phyloP scores from a whole-genome alignment of 2,797 vertebrate genomes.

The Clarias pachynema region DNA sequence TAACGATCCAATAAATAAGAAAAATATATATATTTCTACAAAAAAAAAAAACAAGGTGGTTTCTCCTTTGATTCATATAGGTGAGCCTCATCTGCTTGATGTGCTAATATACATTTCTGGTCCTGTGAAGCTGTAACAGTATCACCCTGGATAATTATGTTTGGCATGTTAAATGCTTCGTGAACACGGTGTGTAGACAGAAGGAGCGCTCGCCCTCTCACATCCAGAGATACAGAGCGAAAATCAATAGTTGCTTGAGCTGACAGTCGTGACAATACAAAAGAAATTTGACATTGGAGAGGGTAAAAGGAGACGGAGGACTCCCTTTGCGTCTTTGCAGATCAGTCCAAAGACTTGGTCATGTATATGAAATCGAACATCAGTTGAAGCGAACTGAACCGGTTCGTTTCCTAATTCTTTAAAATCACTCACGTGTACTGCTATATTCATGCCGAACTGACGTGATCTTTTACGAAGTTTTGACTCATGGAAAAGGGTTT shows the following conservation, averaged over 20 bases:
- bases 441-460: not conserved
- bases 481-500: not conserved
- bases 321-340: slow-evolving; percentile 14
- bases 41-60: not conserved
- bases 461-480: not conserved
- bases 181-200: slow-evolving; percentile 24
- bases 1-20: not conserved
- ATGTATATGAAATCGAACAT: not conserved
- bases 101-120: not conserved
- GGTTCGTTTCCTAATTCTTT: not conserved
- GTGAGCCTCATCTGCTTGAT: not conserved
- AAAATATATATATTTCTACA: not conserved
- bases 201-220: not conserved
- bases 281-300: slow-evolving; percentile 37
- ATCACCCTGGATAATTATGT: slow-evolving; percentile 8
- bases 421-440: not conserved
- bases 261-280: slow-evolving; percentile 48
- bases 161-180: slow-evolving; percentile 13
- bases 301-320: slow-evolving; percentile 16
- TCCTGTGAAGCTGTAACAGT: not conserved
- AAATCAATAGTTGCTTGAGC: slow-evolving; percentile 52
- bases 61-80: not conserved
- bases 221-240: slow-evolving; percentile 15
- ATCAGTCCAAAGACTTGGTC: slow-evolving; percentile 10
- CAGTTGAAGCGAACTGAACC: too few relatives aligned